A percentile compares a stretch with the other conserved stretches of the same genome.
These are phyloP conservation scores for Mercenaria mercenaria DNA, from an alignment of 1,140 invertebrate species.

Conservation along the genomic window DNA sequence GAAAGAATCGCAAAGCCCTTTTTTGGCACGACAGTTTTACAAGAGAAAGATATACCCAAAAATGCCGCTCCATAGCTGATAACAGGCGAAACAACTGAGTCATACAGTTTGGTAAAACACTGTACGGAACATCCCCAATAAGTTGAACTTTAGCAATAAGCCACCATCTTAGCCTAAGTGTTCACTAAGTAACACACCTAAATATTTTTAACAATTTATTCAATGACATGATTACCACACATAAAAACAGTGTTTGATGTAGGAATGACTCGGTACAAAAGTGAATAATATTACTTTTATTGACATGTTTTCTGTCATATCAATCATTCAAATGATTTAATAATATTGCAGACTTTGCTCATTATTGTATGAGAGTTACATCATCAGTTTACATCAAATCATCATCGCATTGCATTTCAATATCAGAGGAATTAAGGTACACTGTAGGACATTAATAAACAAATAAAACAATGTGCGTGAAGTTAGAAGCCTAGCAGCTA, in stretches of 20 bases:
- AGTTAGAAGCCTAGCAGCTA: no score
- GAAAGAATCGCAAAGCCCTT: background rate
- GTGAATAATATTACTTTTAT: slow-evolving; percentile 14
- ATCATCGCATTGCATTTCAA: no score
- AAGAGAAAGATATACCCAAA: background rate
- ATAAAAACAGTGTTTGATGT: slow-evolving; percentile 23
- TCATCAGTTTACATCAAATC: slow-evolving; percentile 12
- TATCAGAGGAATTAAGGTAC: no score
- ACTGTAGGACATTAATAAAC: no score
- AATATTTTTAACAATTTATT: background rate
- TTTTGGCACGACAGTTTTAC: background rate
- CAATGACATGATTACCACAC: slow-evolving; percentile 9
- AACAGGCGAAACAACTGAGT: slow-evolving; percentile 5
- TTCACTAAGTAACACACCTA: background rate
- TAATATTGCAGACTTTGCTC: background rate
- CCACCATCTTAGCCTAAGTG: slow-evolving; percentile 21
- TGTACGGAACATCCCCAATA: background rate
- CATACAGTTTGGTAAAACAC: background rate
- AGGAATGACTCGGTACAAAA: background rate
- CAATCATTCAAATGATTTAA: slow-evolving; percentile 15
- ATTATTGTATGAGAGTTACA: background rate
- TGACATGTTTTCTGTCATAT: background rate
- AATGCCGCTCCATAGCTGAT: background rate
- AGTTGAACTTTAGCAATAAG: background rate
- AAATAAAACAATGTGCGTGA: no score